Base-by-base conservation (phyloP, 2,113 vertebrate genomes). In the Cyanoderma ruficeps region DNA sequence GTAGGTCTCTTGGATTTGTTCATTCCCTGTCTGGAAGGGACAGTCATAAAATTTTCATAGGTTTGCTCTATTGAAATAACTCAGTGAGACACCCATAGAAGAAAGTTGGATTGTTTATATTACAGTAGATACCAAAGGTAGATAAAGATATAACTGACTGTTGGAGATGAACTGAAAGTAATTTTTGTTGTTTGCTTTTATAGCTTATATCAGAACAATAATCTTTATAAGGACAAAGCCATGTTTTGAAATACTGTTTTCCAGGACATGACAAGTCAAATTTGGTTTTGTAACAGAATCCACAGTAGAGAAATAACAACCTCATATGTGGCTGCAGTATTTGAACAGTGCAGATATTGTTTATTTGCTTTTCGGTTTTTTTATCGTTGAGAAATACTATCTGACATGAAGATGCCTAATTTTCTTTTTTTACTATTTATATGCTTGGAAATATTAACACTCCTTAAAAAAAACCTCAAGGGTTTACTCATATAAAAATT, bases 21-120 rank as follows among this genome's bases (percentile, higher is more conserved):
- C 52, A 37, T 95, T 87, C 65, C 17, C 21, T 86, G 0, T 59
- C 31, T 83, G 69, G 15, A 91, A 94, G 42, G 31, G 64, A 15
- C 56, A 78, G 41, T 93, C 47, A 92, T 95, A 81, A 95, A 95
- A 91, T 93, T 83, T 94, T 95, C 78, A 95, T 80, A 61, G 57
- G 35, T 70, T 87, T 81, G 13, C 11, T 78, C 60, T 83, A 61
- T 70, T 83, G 81, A 96, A 94, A 90, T 85, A 80, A 83, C 69
- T 88, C 65, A 53, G 47, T 63, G 72, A 84, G 83, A 82, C 23
- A 89, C 24, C 31, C 64, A 44, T 52, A 80, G 53, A 55, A 76
- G 39, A 78, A 94, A 71, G 76, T 17, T 44, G 22, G 18, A 60
- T 80, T 85, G 79, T 87, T 84, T 95, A n/a, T 80, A 65, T 69